phyloP scores from a whole-genome alignment of 2,888 invertebrate species.

The Malthinus seriepunctatus region DNA sequence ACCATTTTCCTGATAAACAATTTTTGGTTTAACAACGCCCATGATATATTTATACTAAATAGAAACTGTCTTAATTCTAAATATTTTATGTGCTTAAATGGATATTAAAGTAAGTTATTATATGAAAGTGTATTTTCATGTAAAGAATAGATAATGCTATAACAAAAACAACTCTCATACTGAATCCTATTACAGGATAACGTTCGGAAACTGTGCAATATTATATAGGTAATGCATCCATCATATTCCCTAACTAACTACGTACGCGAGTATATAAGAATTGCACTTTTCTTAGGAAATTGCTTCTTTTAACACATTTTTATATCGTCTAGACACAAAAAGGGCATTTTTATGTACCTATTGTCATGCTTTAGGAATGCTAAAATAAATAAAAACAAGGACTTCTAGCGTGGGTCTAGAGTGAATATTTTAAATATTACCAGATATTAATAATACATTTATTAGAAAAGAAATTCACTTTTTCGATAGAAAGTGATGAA shows the following conservation, averaged over 20 bases:
- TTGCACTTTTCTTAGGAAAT: background rate
- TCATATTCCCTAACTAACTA: background rate
- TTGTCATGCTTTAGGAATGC: background rate
- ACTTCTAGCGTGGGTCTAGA: too few species aligned
- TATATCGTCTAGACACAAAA: background rate
- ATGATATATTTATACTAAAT: too few species aligned
- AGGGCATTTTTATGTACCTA: background rate
- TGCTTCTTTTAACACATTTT: conserved; percentile 8
- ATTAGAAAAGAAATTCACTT: too few species aligned
- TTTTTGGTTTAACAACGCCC: background rate
- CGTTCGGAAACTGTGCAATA: conserved; percentile 9
- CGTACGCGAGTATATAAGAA: conserved; percentile 1
- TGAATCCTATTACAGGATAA: conserved; percentile 23
- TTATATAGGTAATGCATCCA: conserved; percentile 15
- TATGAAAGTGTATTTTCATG: conserved; percentile 22
- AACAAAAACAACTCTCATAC: conserved; percentile 16
- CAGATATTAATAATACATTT: too few species aligned
- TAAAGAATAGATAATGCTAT: conserved; percentile 22
- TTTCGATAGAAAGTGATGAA: too few species aligned
- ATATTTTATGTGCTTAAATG: background rate
- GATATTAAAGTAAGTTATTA: conserved; percentile 10
- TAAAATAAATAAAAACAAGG: background rate
- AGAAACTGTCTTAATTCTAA: background rate
- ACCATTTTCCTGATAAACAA: background rate
- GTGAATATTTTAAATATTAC: too few species aligned